These are phyloP conservation scores for Eira barbara DNA, from an alignment of 2,113 vertebrate species.

Conservation along the genomic window DNA sequence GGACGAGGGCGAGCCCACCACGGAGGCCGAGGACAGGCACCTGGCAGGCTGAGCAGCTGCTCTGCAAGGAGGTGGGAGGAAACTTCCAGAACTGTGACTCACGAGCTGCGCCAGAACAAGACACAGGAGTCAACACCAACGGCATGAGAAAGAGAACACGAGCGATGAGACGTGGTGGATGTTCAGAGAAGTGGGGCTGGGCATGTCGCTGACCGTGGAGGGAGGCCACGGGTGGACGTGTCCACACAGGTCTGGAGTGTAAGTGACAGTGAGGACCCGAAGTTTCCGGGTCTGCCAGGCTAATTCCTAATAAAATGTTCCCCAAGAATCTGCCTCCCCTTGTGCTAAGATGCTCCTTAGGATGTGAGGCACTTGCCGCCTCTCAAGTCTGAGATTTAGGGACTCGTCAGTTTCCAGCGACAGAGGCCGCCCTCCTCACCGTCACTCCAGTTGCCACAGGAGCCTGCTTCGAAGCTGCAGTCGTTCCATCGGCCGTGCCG, in stretches of 20 bases:
- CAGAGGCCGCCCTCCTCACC: background rate
- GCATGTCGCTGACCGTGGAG: fast-evolving
- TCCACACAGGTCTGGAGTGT: fast-evolving
- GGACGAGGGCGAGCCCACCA: fast-evolving
- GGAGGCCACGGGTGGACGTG: too few species aligned
- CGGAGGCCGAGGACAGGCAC: fast-evolving
- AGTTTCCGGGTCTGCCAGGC: background rate
- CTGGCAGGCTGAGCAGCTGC: too few species aligned
- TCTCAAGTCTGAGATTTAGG: background rate
- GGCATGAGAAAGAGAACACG: too few species aligned
- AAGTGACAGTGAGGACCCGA: background rate
- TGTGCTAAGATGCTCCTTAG: background rate
- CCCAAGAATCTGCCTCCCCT: background rate
- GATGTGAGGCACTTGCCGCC: background rate
- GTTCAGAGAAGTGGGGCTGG: too few species aligned
- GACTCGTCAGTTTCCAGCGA: background rate
- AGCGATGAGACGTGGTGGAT: background rate
- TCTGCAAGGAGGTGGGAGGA: background rate
- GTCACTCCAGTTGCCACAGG: background rate
- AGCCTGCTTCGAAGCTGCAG: fast-evolving
- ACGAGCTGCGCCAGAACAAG: background rate
- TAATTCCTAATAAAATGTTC: background rate
- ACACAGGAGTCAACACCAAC: too few species aligned
- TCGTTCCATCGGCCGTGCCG: background rate
- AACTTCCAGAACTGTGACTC: background rate